Percentiles rank a stretch among this genome's conserved stretches.
phyloP scores from a whole-genome alignment of 2,888 invertebrate species.

The Drosophila incognita region DNA sequence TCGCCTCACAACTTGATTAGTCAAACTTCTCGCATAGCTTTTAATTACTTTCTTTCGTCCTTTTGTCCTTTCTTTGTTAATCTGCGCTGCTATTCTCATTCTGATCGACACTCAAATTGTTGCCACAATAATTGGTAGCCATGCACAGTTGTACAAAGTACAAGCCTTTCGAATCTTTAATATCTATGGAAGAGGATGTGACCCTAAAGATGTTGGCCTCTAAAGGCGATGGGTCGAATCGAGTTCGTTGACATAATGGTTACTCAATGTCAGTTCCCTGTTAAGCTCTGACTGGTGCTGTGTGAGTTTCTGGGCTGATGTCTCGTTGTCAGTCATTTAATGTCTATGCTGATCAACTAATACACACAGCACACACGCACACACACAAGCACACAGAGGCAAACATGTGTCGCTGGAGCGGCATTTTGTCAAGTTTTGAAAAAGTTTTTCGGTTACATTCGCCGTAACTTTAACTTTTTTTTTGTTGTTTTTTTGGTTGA shows the following conservation, averaged over 20 bases:
- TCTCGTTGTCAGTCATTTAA: conserved; percentile 68
- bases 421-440: conserved; percentile 73
- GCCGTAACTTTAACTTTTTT: conserved; percentile 53
- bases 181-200: neutral
- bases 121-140: neutral
- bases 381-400: conserved; percentile 7
- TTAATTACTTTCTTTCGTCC: neutral
- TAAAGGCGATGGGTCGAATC: conserved; percentile 36
- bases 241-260: conserved; percentile 40
- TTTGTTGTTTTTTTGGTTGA: conserved; percentile 6
- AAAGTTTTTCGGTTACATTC: conserved; percentile 63
- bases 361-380: conserved; percentile 27
- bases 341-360: conserved; percentile 67
- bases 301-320: conserved; percentile 48
- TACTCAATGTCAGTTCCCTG: conserved; percentile 13
- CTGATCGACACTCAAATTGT: conserved; percentile 1
- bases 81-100: neutral
- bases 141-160: neutral
- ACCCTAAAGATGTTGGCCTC: neutral
- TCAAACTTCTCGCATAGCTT: neutral
- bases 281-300: conserved; percentile 10
- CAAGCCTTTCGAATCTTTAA: neutral
- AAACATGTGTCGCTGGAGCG: conserved; percentile 32
- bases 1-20: neutral
- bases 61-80: neutral